phyloP scores from a whole-genome alignment of 2,797 vertebrate genomes.

The Pteronotus mesoamericanus region DNA sequence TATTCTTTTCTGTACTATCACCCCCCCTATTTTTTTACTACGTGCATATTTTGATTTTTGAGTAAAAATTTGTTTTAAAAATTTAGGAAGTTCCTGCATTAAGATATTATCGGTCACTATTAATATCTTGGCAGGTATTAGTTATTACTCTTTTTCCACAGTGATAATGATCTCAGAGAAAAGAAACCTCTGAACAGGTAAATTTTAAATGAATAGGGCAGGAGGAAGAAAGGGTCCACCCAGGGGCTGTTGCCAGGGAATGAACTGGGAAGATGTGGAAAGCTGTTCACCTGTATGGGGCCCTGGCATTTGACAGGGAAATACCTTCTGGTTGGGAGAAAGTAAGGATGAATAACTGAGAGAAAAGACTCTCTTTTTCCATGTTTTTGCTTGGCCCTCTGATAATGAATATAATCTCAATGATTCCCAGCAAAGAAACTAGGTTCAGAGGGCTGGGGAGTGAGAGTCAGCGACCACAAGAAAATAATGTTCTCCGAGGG shows the following conservation, averaged over 20 bases:
- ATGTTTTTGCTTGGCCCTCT: not conserved
- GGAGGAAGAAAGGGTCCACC: not conserved
- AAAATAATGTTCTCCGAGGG: not conserved
- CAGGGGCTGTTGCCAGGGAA: not conserved
- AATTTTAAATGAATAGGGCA: not conserved
- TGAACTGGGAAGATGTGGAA: not conserved
- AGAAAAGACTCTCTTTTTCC: not conserved
- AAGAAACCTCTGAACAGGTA: not conserved
- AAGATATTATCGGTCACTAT: not conserved
- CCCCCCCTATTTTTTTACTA: not conserved
- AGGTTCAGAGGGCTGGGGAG: not conserved
- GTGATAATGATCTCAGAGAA: not conserved
- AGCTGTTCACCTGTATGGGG: not conserved
- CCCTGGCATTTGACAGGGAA: not conserved
- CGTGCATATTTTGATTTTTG: not conserved
- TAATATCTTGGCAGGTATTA: not conserved
- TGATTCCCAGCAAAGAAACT: not conserved
- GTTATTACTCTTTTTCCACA: not conserved
- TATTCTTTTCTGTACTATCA: not conserved
- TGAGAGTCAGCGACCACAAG: not conserved
- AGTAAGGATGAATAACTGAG: not conserved
- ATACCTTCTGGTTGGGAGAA: not conserved
- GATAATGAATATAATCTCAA: not conserved
- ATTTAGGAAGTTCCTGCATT: not conserved
- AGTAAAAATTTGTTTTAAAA: not conserved